These are phyloP conservation scores for Chymomyza costata DNA, from an alignment of 1,140 invertebrate genomes.

Conservation along the genomic window DNA sequence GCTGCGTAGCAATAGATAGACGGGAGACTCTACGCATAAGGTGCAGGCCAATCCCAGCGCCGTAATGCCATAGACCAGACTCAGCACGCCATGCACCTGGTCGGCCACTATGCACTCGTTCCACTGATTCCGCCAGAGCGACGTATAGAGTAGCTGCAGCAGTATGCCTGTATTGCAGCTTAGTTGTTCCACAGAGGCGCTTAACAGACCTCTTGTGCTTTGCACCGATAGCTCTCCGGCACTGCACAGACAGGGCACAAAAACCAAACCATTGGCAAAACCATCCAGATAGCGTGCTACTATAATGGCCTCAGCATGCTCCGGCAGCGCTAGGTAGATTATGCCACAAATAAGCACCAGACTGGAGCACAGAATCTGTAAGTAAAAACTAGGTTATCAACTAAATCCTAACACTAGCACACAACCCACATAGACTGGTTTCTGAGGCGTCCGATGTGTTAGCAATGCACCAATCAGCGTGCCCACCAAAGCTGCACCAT, in stretches of 20 bases:
- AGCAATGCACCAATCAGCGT: constrained; percentile 34
- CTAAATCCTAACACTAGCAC: background rate
- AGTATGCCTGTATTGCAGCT: constrained; percentile 51
- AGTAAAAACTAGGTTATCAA: background rate
- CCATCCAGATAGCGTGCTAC: constrained; percentile 60
- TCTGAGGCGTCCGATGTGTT: constrained; percentile 44
- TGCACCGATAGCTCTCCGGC: constrained; percentile 50
- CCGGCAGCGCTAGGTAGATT: constrained; percentile 41
- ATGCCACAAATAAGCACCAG: constrained; percentile 52
- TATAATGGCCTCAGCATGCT: constrained; percentile 30
- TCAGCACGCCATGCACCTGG: constrained; percentile 52
- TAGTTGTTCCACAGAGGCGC: constrained; percentile 44
- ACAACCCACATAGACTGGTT: constrained; percentile 52
- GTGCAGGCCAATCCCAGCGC: constrained; percentile 36
- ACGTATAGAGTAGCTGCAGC: constrained; percentile 47
- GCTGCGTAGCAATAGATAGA: constrained; percentile 43
- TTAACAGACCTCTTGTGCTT: constrained; percentile 38
- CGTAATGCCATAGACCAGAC: constrained; percentile 38
- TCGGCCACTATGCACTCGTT: constrained; percentile 37
- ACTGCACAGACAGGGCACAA: constrained; percentile 50
- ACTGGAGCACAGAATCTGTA: constrained; percentile 43
- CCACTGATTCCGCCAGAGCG: constrained; percentile 35
- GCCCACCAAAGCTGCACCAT: constrained; percentile 46
- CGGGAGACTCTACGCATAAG: constrained; percentile 52
- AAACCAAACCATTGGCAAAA: constrained; percentile 56